Base-by-base conservation (phyloP, 2,113 vertebrate species). In the Petrocephalus microphthalmus region DNA sequence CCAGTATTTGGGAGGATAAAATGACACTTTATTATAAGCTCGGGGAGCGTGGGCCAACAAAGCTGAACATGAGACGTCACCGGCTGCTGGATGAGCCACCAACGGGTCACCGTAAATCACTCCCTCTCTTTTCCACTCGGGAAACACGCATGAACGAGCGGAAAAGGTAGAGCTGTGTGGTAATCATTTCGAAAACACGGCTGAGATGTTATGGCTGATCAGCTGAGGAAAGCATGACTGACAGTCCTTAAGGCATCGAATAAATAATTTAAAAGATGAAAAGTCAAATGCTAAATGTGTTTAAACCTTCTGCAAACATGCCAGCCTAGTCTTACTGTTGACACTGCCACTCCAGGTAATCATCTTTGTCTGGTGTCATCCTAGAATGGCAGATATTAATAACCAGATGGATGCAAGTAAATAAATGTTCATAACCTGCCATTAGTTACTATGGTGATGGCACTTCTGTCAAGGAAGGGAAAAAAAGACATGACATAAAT, bases 371-470 rank as follows among this genome's bases (percentile, higher is more conserved):
- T n/a, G 54, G 6, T n/a, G 19, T 47, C 22, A 29, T 64, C 22
- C 42, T 22, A 87, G 42, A 51, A 78, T 20, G 29, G 67, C n/a
- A 87, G n/a, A 87, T 67, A 87, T 78, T 33, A 71, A 67, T 33
- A 54, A 71, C 8, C 64, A 51, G 67, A 87, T 2, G 84, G 53
- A 78, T 33, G 71, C 52, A 57, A 47, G 51, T 22, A 87, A 90
- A 90, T 54, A 82, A 89, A 91, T 25, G 90, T 89, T 90, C 89
- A 91, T 88, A 87, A 90, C 84, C 89, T 86, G 86, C 22, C 86
- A 85, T 74, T 89, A 17, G 94, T 93, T 93, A 91, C 93, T 91
- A 94, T 92, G 92, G 93, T 90, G 90, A 94, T 92, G 90, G 87
- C 52, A 33, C 25, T 82, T 78, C 25, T 33, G 87, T 17, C 51